Conservation (phyloP, 2,797 vertebrate species). For the Perodicticus potto region DNA sequence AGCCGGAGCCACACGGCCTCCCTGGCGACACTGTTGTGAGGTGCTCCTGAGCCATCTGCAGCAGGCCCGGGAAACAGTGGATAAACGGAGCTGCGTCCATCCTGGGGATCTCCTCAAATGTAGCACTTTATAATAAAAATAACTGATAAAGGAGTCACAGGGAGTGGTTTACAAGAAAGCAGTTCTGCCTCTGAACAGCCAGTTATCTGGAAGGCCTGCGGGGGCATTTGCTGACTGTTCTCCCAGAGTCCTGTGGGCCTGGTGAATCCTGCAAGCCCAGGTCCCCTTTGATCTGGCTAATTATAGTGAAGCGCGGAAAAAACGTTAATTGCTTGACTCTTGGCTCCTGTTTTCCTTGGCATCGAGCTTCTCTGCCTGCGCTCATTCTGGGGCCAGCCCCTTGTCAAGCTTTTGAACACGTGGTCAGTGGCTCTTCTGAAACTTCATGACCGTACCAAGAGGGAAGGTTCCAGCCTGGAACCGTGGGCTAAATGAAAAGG, state of each 20-base stretch:
- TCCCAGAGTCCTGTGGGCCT: neutral
- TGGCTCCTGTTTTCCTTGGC: conserved; percentile 75
- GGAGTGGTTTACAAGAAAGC: conserved; percentile 12
- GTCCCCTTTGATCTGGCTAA: conserved; percentile 84
- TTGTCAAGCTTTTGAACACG: conserved; percentile 46
- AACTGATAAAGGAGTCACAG: neutral
- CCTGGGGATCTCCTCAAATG: neutral
- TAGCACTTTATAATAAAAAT: neutral
- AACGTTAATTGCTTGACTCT: conserved; percentile 84
- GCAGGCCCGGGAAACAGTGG: neutral
- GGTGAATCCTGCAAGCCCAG: conserved; percentile 68
- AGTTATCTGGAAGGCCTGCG: neutral
- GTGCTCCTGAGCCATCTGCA: neutral
- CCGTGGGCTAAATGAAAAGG: conserved; percentile 41
- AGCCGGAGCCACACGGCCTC: neutral
- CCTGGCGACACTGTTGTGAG: neutral
- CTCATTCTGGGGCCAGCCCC: conserved; percentile 60
- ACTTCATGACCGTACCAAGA: conserved; percentile 37
- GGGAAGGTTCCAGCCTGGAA: conserved; percentile 12
- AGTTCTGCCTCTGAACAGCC: conserved; percentile 66
- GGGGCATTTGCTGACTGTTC: conserved; percentile 56
- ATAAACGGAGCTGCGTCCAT: fast-evolving
- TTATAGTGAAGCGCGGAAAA: conserved; percentile 83
- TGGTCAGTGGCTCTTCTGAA: neutral
- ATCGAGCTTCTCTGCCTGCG: conserved; percentile 55